A percentile compares a stretch with the other conserved stretches of the same genome.
Evolutionary conservation across 2,888 invertebrate species (phyloP).

Genomic region (Eristalis pertinax): DNA sequence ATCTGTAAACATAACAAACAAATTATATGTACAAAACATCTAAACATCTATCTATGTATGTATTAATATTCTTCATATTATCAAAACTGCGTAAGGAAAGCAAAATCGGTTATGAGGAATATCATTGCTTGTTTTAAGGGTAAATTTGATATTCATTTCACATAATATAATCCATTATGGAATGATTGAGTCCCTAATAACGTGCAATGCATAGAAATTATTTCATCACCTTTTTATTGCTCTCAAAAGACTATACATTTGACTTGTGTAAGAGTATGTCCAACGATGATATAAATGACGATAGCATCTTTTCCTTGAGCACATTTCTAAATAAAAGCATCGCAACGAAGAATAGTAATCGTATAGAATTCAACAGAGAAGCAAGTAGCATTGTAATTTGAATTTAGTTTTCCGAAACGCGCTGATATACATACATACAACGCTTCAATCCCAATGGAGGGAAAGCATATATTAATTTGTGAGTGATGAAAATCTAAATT

Average conservation of each 20-base stretch:
- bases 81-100: too few species aligned
- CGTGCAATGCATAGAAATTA: too few species aligned
- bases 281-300: conserved; percentile 47
- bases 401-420: background rate
- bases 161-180: background rate
- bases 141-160: background rate
- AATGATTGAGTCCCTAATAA: background rate
- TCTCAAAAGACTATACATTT: background rate
- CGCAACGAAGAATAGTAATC: background rate
- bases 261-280: background rate
- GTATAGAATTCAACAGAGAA: background rate
- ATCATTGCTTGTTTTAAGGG: background rate
- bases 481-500: background rate
- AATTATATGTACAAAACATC: too few species aligned
- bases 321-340: conserved; percentile 44
- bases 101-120: background rate
- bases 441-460: conserved; percentile 25
- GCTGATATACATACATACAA: background rate
- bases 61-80: too few species aligned
- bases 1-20: too few species aligned
- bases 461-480: conserved; percentile 37
- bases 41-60: too few species aligned
- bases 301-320: conserved; percentile 20
- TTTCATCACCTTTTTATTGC: background rate
- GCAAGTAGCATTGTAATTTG: background rate